Evolutionary conservation across 2,113 vertebrate species (phyloP).

Genomic region (Haemorhous mexicanus): DNA sequence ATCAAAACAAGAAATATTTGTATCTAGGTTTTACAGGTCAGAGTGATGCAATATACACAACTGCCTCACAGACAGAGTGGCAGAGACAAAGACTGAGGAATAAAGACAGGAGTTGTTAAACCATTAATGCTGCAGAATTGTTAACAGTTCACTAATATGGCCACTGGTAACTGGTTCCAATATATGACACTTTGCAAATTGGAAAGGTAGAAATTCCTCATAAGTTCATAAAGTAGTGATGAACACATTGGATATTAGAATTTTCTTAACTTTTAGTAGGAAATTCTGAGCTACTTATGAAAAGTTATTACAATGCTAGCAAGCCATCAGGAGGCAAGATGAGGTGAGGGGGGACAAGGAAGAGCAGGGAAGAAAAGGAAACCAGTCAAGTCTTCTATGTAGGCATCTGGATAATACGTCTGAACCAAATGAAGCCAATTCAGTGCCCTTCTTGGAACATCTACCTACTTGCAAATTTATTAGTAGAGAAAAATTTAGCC

Average conservation of each 20-base stretch:
- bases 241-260: not conserved
- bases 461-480: not conserved
- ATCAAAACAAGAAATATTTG: not conserved
- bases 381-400: not conserved
- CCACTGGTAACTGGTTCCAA: not conserved
- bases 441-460: not conserved
- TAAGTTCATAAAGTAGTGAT: not conserved
- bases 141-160: not conserved
- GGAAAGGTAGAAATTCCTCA: not conserved
- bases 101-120: not conserved
- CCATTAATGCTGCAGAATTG: not conserved
- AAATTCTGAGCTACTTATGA: not conserved
- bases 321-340: not conserved
- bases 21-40: not conserved
- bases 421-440: not conserved
- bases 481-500: not conserved
- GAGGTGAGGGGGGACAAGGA: not conserved
- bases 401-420: not conserved
- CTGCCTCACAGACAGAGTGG: not conserved
- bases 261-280: not conserved
- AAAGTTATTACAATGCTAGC: not conserved
- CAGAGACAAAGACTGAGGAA: not conserved
- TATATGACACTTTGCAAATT: not conserved
- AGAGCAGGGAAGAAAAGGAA: not conserved
- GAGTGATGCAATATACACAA: not conserved